These are phyloP conservation scores for Danio jaintianensis DNA, from an alignment of 2,797 vertebrate species.

Conservation along the genomic window DNA sequence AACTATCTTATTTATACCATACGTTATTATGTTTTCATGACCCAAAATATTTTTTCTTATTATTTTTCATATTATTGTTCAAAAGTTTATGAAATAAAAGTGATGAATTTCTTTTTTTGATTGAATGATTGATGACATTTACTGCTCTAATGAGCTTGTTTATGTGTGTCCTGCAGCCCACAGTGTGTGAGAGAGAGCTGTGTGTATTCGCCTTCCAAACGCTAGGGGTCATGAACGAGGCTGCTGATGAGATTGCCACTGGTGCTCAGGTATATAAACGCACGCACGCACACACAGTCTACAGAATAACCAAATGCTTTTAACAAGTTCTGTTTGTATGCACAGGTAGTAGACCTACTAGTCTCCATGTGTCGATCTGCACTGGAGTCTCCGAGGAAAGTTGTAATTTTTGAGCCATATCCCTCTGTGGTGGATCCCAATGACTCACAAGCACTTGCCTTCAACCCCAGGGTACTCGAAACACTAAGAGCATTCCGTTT, in stretches of 20 bases:
- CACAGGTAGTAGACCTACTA: slow-evolving; percentile 86
- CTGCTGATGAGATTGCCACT: slow-evolving; percentile 90
- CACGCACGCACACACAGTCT: no score
- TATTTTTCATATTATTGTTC: not conserved
- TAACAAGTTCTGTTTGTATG: not conserved
- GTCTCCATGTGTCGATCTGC: slow-evolving; percentile 90
- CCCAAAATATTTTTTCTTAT: not conserved
- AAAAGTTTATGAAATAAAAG: not conserved
- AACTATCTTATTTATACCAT: not conserved
- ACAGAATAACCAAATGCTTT: not conserved
- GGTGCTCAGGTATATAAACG: slow-evolving; percentile 85
- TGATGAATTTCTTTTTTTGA: no score
- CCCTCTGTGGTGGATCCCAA: slow-evolving; percentile 89
- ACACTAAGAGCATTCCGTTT: not conserved
- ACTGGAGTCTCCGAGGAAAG: slow-evolving; percentile 87
- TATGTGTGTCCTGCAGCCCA: slow-evolving; percentile 76
- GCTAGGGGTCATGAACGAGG: slow-evolving; percentile 91
- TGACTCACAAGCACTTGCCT: slow-evolving; percentile 86
- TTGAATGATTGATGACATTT: not conserved
- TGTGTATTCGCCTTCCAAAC: slow-evolving; percentile 94
- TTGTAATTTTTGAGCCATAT: slow-evolving; percentile 90
- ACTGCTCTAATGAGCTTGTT: slow-evolving; percentile 2
- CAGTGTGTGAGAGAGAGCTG: slow-evolving; percentile 89
- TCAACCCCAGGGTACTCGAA: slow-evolving; percentile 84
- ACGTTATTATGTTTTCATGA: not conserved